Evolutionary conservation across 2,888 invertebrate genomes (phyloP).

Genomic region (Cephonodes hylas): DNA sequence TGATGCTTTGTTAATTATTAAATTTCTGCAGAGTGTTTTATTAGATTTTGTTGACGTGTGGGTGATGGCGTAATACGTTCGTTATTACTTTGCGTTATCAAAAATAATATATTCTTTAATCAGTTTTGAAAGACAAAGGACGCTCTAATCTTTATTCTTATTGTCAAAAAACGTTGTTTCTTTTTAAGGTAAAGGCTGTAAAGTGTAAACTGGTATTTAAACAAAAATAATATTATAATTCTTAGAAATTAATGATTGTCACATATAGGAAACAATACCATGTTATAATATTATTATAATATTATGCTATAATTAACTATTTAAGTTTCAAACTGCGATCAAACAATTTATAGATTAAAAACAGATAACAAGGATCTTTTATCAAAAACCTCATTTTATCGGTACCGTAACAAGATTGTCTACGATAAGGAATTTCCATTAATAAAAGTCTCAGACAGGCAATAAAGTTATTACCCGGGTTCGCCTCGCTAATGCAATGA

Average conservation of each 20-base stretch:
- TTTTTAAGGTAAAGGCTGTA: no score
- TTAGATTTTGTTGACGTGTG: background rate
- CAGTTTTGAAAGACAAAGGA: no score
- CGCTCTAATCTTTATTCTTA: no score
- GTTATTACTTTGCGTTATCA: background rate
- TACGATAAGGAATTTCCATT: slow-evolving; percentile 4
- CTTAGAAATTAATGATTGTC: no score
- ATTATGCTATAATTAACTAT: no score
- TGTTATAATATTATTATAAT: no score
- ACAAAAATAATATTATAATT: no score
- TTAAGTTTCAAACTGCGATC: no score
- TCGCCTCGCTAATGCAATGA: slow-evolving; percentile 21
- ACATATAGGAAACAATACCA: no score
- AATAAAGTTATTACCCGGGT: slow-evolving; percentile 13
- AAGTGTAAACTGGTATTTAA: no score
- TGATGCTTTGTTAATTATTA: slow-evolving; percentile 30
- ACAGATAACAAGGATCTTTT: background rate
- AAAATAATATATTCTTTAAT: no score
- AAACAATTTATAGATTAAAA: background rate
- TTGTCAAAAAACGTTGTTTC: no score
- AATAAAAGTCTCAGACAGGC: background rate
- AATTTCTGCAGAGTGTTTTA: slow-evolving; percentile 11
- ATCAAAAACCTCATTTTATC: background rate
- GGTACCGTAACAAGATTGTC: slow-evolving; percentile 19
- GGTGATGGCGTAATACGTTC: background rate